Conservation (phyloP, 1,140 invertebrate species). For the Mesaphorura yosii region DNA sequence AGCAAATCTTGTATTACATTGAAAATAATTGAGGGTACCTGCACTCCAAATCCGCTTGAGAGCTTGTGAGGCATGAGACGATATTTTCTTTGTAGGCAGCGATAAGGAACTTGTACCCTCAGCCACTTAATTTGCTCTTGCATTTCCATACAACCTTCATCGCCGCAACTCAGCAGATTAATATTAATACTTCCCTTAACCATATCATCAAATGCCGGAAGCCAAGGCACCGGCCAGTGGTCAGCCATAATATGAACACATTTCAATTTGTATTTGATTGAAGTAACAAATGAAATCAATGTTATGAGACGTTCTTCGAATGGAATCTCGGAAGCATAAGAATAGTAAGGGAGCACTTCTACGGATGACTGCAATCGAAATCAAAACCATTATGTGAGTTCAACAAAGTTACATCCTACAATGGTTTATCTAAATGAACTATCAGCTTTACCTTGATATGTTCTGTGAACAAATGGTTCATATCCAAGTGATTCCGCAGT, state of each 20-base stretch:
- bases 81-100: conserved; percentile 24
- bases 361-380: conserved; percentile 15
- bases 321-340: conserved; percentile 16
- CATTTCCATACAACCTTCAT: conserved; percentile 1
- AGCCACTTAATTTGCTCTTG: conserved; percentile 12
- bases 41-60: neutral
- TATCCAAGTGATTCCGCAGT: neutral
- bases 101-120: conserved; percentile 23
- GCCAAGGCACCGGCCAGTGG: conserved; percentile 29
- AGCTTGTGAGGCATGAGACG: conserved; percentile 11
- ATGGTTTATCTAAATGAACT: neutral
- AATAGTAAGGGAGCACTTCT: conserved; percentile 4
- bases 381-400: neutral
- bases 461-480: conserved; percentile 13
- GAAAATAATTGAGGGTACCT: too few species aligned
- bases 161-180: neutral
- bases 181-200: conserved; percentile 6
- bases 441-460: conserved; percentile 20
- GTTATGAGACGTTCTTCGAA: conserved; percentile 22
- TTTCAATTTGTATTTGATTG: neutral
- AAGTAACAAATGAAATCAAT: conserved; percentile 8
- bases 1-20: too few species aligned
- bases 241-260: conserved; percentile 4
- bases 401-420: too few species aligned
- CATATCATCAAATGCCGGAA: conserved; percentile 6